Evolutionary conservation across 2,888 invertebrate genomes (phyloP), one percentile per base, ranked within the genome.

Genomic region (Cerastoderma edule): DNA sequence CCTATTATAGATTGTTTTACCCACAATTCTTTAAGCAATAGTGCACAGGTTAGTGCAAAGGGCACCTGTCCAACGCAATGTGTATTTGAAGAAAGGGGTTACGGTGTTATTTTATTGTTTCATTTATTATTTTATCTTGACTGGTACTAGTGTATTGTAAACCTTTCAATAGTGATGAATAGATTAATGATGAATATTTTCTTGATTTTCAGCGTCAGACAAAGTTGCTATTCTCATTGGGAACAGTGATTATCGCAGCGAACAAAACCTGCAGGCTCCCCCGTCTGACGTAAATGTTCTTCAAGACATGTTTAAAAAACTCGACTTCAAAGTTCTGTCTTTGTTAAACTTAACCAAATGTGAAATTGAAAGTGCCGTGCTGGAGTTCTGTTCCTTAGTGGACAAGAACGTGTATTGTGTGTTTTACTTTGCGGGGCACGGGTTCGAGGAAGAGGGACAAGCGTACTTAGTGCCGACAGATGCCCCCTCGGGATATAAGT

Each of bases 351-450:
- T 93, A 75, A 92, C 92, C 3, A 86, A 92, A 35, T 84, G 83
- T 5, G 93, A 93, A 75, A 93, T 93, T 91, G 83, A 88, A 48
- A 88, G 89, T 66, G 91, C 93, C 16, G 90, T 93, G 19, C 72
- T 87, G 22, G 90, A 92, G 68, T 93, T 93, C 81, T 87, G 89
- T 67, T 87, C 91, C 73, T 84, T 93, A 33, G 82, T 93, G n/a
- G 92, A 92, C 27, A 85, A 88, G 32, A 93, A 92, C 27, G 93
- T 90, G 6, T 90, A 89, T 80, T 86, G 84, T 60, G 88, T 90
- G 54, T 90, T 90, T 67, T 93, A 93, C 80, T 93, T 93, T 79
- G 93, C 92, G 72, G 93, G 93, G 0, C 93, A 93, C 78, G 93
- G 93, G 1, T 93, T 93, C 83, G 93, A 93, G 75, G 91, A 91